Evolutionary conservation across 1,140 invertebrate species (phyloP).

Genomic region (Neodiprion virginianus): DNA sequence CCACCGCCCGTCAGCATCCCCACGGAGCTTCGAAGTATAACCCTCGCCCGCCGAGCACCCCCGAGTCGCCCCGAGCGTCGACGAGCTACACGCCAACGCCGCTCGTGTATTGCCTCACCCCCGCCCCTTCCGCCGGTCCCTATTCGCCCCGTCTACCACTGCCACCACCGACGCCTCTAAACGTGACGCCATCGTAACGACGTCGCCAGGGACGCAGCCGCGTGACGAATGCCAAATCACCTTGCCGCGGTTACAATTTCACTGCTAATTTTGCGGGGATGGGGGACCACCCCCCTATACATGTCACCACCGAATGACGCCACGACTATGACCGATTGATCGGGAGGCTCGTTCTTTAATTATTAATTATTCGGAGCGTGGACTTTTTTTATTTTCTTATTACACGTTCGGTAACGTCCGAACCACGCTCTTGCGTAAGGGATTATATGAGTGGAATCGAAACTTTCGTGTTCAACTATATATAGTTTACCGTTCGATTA

Average conservation of each 20-base stretch:
- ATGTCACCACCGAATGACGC: too few relatives aligned
- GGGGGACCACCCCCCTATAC: neutral
- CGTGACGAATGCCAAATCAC: conserved; percentile 25
- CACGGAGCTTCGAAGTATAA: neutral
- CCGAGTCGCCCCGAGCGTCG: neutral
- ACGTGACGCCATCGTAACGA: conserved; percentile 53
- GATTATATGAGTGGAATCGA: too few relatives aligned
- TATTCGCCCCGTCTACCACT: neutral
- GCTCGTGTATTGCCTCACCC: neutral
- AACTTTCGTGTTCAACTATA: too few relatives aligned
- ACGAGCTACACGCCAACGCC: conserved; percentile 25
- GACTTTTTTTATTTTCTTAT: too few relatives aligned
- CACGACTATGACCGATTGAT: too few relatives aligned
- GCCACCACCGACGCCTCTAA: conserved; percentile 43
- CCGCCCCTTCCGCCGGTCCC: conserved; percentile 13
- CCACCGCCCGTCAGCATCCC: neutral
- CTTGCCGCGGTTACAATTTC: neutral
- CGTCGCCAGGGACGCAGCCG: conserved; percentile 45
- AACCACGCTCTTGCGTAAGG: too few relatives aligned
- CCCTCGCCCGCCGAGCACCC: conserved; percentile 9
- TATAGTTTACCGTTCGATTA: too few relatives aligned
- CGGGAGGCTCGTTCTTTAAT: too few relatives aligned
- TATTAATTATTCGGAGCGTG: too few relatives aligned
- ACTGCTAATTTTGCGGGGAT: neutral
- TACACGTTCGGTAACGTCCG: too few relatives aligned